phyloP scores from a whole-genome alignment of 1,140 invertebrate species.

The Diachasmimorpha longicaudata region DNA sequence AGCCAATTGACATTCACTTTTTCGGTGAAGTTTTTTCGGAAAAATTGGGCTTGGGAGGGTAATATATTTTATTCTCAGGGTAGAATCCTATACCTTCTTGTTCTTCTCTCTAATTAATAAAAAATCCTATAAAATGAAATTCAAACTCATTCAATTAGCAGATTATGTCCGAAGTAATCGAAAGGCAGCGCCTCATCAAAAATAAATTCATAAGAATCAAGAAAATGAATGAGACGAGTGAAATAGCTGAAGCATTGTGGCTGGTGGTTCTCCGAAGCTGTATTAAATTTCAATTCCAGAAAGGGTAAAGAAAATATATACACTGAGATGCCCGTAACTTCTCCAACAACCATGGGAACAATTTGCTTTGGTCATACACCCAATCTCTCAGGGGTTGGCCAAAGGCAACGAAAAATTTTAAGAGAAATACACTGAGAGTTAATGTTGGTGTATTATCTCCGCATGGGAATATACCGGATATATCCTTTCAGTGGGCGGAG shows the following conservation, averaged over 20 bases:
- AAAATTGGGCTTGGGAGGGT: too few relatives aligned
- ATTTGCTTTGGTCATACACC: background rate
- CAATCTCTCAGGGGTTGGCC: background rate
- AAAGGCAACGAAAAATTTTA: background rate
- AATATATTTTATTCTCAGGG: too few relatives aligned
- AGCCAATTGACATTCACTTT: too few relatives aligned
- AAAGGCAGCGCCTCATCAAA: too few relatives aligned
- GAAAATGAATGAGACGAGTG: background rate
- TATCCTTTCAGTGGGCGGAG: constrained; percentile 1
- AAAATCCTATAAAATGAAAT: too few relatives aligned
- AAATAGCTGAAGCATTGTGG: background rate
- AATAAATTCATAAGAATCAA: background rate
- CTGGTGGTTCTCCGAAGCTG: background rate
- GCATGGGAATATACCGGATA: background rate
- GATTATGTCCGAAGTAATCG: too few relatives aligned
- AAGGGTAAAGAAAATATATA: background rate
- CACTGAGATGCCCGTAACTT: background rate
- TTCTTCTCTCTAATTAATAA: too few relatives aligned
- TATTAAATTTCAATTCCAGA: background rate
- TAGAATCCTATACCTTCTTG: too few relatives aligned
- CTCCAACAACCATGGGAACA: background rate
- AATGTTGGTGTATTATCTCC: background rate
- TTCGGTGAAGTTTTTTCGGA: too few relatives aligned
- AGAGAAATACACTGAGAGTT: background rate
- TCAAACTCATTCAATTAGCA: too few relatives aligned